Evolutionary conservation across 2,888 invertebrate genomes (phyloP).

Genomic region (Macroteleia sp.): DNA sequence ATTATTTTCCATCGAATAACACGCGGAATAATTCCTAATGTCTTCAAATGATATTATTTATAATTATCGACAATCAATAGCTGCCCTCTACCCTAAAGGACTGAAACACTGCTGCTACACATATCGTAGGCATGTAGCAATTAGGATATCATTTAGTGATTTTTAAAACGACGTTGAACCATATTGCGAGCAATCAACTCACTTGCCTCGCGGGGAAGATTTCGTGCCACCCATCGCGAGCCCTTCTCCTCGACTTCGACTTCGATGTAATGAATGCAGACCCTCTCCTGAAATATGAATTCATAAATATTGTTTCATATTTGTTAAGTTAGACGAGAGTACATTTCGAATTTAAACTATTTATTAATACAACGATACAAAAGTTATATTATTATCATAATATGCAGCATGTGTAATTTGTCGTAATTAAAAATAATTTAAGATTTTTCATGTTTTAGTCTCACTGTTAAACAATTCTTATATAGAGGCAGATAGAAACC

Average conservation of each 20-base stretch:
- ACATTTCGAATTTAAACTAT: too few relatives aligned
- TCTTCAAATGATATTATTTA: conserved; percentile 61
- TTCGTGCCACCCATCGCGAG: conserved; percentile 89
- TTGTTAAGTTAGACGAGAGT: too few relatives aligned
- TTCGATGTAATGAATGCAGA: conserved; percentile 89
- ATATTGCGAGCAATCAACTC: conserved; percentile 57
- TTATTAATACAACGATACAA: too few relatives aligned
- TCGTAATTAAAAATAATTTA: too few relatives aligned
- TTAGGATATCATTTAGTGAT: conserved; percentile 76
- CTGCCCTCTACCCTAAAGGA: conserved; percentile 64
- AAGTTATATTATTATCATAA: too few relatives aligned
- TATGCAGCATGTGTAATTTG: too few relatives aligned
- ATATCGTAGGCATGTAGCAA: conserved; percentile 77
- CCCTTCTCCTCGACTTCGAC: conserved; percentile 92
- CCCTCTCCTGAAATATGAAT: conserved; percentile 86
- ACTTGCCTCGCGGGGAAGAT: conserved; percentile 85
- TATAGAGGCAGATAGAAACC: too few relatives aligned
- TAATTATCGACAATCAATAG: conserved; percentile 67
- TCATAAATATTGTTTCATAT: too few relatives aligned
- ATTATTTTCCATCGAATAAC: conserved; percentile 63
- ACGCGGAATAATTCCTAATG: conserved; percentile 78
- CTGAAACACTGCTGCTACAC: conserved; percentile 65
- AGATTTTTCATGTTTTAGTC: too few relatives aligned
- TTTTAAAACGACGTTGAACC: conserved; percentile 50
- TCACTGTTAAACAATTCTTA: too few relatives aligned